phyloP scores from a whole-genome alignment of 2,797 vertebrate species.

The Micrastur ruficollis region DNA sequence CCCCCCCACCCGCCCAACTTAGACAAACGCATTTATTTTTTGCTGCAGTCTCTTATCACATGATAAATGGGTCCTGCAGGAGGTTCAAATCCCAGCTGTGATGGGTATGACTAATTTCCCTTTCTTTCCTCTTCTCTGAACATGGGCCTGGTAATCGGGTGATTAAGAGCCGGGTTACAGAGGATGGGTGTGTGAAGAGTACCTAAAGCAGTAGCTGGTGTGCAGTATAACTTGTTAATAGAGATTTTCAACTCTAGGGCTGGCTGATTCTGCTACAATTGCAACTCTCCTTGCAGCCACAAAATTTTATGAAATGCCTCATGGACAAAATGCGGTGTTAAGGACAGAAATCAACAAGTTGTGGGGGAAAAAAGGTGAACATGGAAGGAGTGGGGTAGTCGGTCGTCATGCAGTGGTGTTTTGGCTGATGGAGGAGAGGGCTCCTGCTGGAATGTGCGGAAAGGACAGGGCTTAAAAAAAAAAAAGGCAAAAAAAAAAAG shows the following conservation, averaged over 20 bases:
- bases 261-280: neutral
- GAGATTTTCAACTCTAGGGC: neutral
- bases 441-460: neutral
- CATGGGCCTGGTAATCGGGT: rapidly evolving
- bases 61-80: neutral
- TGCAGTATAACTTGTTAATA: neutral
- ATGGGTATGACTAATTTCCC: neutral
- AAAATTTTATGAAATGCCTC: neutral
- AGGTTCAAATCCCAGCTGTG: neutral
- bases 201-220: neutral
- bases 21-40: neutral
- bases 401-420: neutral
- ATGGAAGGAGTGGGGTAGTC: neutral
- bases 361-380: neutral
- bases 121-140: neutral
- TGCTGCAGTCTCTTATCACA: neutral
- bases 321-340: rapidly evolving
- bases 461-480: neutral
- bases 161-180: neutral
- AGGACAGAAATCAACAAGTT: neutral
- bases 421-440: neutral
- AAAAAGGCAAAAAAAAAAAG: neutral
- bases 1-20: neutral
- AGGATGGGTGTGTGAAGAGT: too few relatives aligned
- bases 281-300: neutral